These are phyloP conservation scores for Patella ulyssiponensis DNA, from an alignment of 2,888 invertebrate species.

Conservation along the genomic window DNA sequence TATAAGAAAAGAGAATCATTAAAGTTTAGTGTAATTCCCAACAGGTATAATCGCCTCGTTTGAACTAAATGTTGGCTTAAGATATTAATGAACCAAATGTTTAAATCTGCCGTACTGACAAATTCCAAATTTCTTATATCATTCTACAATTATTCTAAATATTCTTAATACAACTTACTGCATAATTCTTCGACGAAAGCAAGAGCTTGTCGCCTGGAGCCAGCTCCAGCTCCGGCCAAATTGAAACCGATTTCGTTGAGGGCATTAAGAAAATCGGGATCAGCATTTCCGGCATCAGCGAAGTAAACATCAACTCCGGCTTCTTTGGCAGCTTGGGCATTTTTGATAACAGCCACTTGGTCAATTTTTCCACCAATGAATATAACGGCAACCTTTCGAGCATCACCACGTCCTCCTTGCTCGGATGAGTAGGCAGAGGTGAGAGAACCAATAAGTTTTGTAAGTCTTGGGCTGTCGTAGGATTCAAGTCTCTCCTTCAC, in stretches of 20 bases:
- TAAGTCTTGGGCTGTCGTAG: constrained; percentile 23
- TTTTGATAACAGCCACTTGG: not conserved
- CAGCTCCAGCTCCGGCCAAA: too few relatives aligned
- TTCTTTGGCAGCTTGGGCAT: not conserved
- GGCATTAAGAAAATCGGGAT: not conserved
- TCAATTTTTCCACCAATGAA: constrained; percentile 26
- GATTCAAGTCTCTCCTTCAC: constrained; percentile 11
- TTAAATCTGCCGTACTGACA: too few relatives aligned
- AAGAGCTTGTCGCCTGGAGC: not conserved
- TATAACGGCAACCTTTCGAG: constrained; percentile 23
- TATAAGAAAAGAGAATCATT: too few relatives aligned
- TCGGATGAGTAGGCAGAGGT: constrained; percentile 4
- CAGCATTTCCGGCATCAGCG: not conserved
- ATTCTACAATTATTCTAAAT: too few relatives aligned
- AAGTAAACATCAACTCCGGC: not conserved
- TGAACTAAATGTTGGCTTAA: too few relatives aligned
- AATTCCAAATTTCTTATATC: too few relatives aligned
- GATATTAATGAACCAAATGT: too few relatives aligned
- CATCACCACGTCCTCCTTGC: not conserved
- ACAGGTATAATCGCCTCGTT: too few relatives aligned
- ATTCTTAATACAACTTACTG: not conserved
- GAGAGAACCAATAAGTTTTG: constrained; percentile 8
- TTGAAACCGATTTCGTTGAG: not conserved
- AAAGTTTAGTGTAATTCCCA: too few relatives aligned
- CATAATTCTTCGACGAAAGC: not conserved